phyloP scores from a whole-genome alignment of 2,888 invertebrate genomes.

The Myathropa florea region DNA sequence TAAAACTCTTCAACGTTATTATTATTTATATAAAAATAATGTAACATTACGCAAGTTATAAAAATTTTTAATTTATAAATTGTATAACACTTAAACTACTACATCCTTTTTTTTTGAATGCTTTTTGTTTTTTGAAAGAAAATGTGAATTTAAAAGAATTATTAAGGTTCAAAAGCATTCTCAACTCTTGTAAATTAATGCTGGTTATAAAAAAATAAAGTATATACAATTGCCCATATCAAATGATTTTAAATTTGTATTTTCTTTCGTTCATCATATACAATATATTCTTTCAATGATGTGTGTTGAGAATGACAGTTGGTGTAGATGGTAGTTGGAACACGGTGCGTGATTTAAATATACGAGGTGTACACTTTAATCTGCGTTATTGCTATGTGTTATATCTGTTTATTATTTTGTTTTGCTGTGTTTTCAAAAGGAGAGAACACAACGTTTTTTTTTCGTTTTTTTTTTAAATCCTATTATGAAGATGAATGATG shows the following conservation, averaged over 20 bases:
- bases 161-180: constrained; percentile 23
- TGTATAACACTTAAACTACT: constrained; percentile 15
- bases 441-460: too few species aligned
- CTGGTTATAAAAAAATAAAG: constrained; percentile 24
- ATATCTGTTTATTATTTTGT: neutral
- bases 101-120: constrained; percentile 6
- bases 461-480: too few species aligned
- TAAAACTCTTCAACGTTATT: neutral
- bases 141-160: constrained; percentile 58
- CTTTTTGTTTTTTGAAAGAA: constrained; percentile 48
- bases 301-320: constrained; percentile 1
- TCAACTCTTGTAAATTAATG: constrained; percentile 34
- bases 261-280: constrained; percentile 28
- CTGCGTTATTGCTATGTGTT: neutral
- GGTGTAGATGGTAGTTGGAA: neutral
- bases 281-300: neutral
- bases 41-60: constrained; percentile 19
- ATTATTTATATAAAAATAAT: constrained; percentile 30
- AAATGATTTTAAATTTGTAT: constrained; percentile 61
- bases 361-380: neutral
- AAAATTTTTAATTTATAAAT: constrained; percentile 38
- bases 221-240: constrained; percentile 36
- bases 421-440: neutral
- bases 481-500: too few species aligned
- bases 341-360: neutral